Conservation (phyloP, 2,888 invertebrate genomes). For the Allygus modestus region DNA sequence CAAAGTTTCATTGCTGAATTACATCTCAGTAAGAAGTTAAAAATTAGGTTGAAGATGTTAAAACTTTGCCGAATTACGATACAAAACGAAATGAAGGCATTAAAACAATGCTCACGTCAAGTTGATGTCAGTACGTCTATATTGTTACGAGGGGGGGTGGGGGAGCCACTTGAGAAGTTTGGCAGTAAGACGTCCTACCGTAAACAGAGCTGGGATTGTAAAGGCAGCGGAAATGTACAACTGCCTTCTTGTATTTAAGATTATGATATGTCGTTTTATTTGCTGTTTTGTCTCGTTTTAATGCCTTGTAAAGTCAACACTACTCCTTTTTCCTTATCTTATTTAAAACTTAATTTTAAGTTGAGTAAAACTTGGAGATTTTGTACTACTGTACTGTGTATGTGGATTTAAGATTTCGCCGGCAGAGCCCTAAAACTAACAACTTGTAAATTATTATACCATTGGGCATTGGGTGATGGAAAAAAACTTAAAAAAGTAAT, state of each 20-base stretch:
- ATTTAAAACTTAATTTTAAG: neutral
- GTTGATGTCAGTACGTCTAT: constrained; percentile 16
- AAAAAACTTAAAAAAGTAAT: no score
- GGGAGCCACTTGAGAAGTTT: constrained; percentile 49
- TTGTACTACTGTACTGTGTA: no score
- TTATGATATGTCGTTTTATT: constrained; percentile 26
- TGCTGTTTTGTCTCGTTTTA: neutral
- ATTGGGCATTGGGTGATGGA: no score
- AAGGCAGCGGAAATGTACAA: constrained; percentile 11
- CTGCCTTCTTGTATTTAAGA: constrained; percentile 13
- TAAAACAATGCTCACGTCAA: constrained; percentile 26
- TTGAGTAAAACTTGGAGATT: no score
- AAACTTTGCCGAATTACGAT: constrained; percentile 24
- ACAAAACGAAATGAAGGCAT: constrained; percentile 30
- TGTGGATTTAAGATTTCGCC: no score
- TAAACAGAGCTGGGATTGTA: constrained; percentile 11
- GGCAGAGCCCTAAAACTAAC: no score
- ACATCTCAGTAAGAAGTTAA: neutral
- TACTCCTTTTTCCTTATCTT: neutral
- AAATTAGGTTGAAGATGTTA: constrained; percentile 17
- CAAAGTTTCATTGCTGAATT: no score
- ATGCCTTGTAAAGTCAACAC: neutral
- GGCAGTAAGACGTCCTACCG: constrained; percentile 47
- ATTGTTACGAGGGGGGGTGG: neutral
- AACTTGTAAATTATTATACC: no score